Evolutionary conservation across 1,140 invertebrate species (phyloP), one percentile per base, ranked within the genome.

Genomic region (Brachionus manjavacas): DNA sequence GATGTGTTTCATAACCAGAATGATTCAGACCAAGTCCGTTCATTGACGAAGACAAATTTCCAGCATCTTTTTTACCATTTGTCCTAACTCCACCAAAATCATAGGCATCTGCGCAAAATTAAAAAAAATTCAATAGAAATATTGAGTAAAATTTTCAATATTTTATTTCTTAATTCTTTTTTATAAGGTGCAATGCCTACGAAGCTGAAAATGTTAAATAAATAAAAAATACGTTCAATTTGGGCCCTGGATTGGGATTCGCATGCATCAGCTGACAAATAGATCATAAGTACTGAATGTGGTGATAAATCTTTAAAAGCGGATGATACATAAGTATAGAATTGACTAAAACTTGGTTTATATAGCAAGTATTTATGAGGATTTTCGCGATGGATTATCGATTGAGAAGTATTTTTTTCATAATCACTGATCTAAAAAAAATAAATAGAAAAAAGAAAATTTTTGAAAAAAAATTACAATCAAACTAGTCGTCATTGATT

Each of bases 311-410:
- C 96, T 90, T 96, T 96, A 88, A 96, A 96, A 85, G 94, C 94
- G 86, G 95, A 97, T 43, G 95, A 94, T 85, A 98, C 91, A 90
- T 97, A 97, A 23, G 97, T 94, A 88, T 96, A 92, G 39, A 97
- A 92, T 90, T 97, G 95, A 88, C 94, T 95, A 87, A 96, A 94
- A 68, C 95, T 96, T 55, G 96, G 96, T 89, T 96, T 97, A 90
- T 96, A 98, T 85, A 98, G 91, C 85, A 98, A 91, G 91, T 97
- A 97, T 91, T 98, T 98, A 91, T 98, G 96, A 14, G 96, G 96
- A 91, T 98, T 98, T 88, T 96, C 95, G 87, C 94, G 90, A 88
- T 93, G 92, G 3, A 46, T 70, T 43, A 52, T 70, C 8, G 72
- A 46, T 49, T 76, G 72, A 7, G 72, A n/a, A 41, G 39, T 49